phyloP scores from a whole-genome alignment of 2,888 invertebrate genomes.

The Caenorhabditis wallacei region DNA sequence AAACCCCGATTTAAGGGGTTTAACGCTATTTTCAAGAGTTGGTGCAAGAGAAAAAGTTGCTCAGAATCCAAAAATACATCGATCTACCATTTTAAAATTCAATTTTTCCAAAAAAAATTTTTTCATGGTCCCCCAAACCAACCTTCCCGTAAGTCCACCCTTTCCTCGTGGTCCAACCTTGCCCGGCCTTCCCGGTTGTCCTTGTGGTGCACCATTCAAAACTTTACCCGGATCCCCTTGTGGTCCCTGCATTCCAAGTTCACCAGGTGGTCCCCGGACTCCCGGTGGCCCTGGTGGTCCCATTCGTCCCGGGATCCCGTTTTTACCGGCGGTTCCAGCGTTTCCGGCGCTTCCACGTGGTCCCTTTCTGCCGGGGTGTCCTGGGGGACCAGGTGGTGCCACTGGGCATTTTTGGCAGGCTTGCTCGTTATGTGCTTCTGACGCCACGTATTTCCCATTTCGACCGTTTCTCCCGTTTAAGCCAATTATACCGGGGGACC shows the following conservation, averaged over 20 bases:
- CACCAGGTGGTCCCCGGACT: slow-evolving; percentile 74
- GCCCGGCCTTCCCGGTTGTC: slow-evolving; percentile 70
- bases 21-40: no score
- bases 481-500: slow-evolving; percentile 70
- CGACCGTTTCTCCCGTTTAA: slow-evolving; percentile 74
- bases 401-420: slow-evolving; percentile 77
- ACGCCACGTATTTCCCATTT: slow-evolving; percentile 70
- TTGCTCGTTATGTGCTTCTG: slow-evolving; percentile 60
- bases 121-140: background rate
- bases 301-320: slow-evolving; percentile 68
- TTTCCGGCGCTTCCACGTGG: slow-evolving; percentile 70
- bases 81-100: no score
- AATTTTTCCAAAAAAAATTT: no score
- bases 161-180: slow-evolving; percentile 69
- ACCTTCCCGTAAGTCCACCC: slow-evolving; percentile 70
- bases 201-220: slow-evolving; percentile 71
- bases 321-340: slow-evolving; percentile 67
- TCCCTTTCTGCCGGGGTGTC: slow-evolving; percentile 75
- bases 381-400: slow-evolving; percentile 74
- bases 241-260: slow-evolving; percentile 73
- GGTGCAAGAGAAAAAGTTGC: no score
- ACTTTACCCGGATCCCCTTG: slow-evolving; percentile 75
- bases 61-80: no score
- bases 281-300: slow-evolving; percentile 78
- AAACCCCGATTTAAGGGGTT: no score